Evolutionary conservation across 2,113 vertebrate species (phyloP).

Genomic region (Vidua chalybeata): DNA sequence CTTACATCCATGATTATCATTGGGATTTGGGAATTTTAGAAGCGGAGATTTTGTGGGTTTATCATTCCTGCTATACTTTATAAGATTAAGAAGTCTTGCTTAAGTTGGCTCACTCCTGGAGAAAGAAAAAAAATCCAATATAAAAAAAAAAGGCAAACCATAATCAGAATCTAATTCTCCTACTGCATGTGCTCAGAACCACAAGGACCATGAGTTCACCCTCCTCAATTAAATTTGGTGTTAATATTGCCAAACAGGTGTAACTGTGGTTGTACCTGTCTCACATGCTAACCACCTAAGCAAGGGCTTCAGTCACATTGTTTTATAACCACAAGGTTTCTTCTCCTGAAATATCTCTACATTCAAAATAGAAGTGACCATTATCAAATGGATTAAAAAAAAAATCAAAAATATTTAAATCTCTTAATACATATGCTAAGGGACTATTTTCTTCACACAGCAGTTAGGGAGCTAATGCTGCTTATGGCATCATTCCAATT

Average conservation of each 20-base stretch:
- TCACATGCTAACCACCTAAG: background rate
- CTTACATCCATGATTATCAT: background rate
- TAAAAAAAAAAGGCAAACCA: background rate
- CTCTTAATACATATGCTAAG: background rate
- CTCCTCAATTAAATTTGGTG: background rate
- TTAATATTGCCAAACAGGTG: background rate
- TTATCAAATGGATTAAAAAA: background rate
- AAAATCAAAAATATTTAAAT: background rate
- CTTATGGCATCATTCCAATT: background rate
- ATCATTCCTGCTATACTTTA: background rate
- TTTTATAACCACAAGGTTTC: background rate
- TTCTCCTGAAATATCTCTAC: background rate
- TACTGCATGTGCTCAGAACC: background rate
- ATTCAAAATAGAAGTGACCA: background rate
- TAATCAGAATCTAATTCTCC: background rate
- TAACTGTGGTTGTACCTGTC: background rate
- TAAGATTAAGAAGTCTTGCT: background rate
- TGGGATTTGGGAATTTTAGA: background rate
- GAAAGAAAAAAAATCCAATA: background rate
- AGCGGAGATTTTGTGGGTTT: background rate
- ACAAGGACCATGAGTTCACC: background rate
- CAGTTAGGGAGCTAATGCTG: background rate
- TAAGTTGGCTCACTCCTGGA: background rate
- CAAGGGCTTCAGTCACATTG: background rate
- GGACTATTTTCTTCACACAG: background rate